These are phyloP conservation scores for Oscheius sp. DNA, from an alignment of 1,140 invertebrate species.

Conservation along the genomic window DNA sequence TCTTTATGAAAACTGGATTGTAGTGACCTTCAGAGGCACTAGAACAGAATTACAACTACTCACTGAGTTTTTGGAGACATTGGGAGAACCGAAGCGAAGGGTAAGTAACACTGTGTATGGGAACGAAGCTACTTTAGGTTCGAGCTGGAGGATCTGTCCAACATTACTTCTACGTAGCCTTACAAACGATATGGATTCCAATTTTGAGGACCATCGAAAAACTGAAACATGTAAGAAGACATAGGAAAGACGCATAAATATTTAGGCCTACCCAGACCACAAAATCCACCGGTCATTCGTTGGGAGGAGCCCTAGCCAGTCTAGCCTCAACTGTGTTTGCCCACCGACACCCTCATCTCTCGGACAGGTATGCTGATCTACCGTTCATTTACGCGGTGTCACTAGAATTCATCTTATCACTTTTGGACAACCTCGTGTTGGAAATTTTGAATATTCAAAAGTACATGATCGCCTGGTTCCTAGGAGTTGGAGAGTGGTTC, in stretches of 20 bases:
- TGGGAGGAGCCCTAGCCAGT: conserved; percentile 38
- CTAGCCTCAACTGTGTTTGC: conserved; percentile 35
- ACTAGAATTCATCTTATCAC: conserved; percentile 25
- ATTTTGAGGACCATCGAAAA: background rate
- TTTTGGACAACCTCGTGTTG: conserved; percentile 41
- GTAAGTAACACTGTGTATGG: background rate
- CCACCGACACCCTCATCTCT: conserved; percentile 14
- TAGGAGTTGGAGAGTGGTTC: conserved; percentile 37
- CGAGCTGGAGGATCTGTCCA: conserved; percentile 32
- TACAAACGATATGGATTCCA: conserved; percentile 24
- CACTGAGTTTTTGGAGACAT: conserved; percentile 35
- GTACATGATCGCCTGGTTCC: conserved; percentile 27
- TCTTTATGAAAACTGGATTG: conserved; percentile 20
- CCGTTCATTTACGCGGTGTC: no score
- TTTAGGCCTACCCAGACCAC: conserved; percentile 25
- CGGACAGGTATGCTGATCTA: background rate
- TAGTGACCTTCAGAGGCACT: conserved; percentile 37
- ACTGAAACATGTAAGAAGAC: no score
- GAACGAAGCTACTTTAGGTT: background rate
- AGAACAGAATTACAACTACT: conserved; percentile 31
- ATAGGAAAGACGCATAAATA: no score
- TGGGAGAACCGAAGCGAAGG: conserved; percentile 30
- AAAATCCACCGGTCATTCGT: conserved; percentile 36
- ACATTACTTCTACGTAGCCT: conserved; percentile 36
- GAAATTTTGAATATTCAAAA: conserved; percentile 33